Evolutionary conservation across 2,113 vertebrate species (phyloP).

Genomic region (Archilochus colubris): DNA sequence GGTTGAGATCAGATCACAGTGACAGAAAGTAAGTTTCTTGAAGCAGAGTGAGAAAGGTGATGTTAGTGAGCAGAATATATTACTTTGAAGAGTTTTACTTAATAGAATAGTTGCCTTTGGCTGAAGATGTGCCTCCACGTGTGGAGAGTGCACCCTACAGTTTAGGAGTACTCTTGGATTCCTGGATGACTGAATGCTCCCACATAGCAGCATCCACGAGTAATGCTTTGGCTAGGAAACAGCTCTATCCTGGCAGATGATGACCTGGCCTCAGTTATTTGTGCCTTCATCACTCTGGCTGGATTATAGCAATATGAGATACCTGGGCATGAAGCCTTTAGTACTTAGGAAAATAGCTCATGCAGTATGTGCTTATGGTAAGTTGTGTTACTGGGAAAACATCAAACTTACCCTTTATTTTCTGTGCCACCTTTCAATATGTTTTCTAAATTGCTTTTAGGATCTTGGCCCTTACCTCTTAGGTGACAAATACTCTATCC

Average conservation of each 20-base stretch:
- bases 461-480: not conserved
- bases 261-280: not conserved
- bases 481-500: not conserved
- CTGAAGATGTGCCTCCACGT: not conserved
- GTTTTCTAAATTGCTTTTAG: not conserved
- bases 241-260: conserved; percentile 15
- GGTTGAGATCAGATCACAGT: not conserved
- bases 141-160: not conserved
- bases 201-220: conserved; percentile 39
- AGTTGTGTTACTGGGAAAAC: not conserved
- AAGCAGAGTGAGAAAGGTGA: not conserved
- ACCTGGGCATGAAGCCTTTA: conserved; percentile 49
- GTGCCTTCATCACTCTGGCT: conserved; percentile 55
- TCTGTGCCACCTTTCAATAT: not conserved
- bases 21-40: not conserved
- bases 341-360: conserved; percentile 7
- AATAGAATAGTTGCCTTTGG: not conserved
- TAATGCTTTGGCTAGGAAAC: conserved; percentile 40
- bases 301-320: conserved; percentile 40
- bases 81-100: not conserved
- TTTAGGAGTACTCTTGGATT: conserved; percentile 1
- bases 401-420: not conserved
- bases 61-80: not conserved
- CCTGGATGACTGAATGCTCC: not conserved
- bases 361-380: not conserved